Evolutionary conservation across 23 tunicate species (phyloP), one percentile per base, ranked within the genome.

Genomic region (Pegea sp.): DNA sequence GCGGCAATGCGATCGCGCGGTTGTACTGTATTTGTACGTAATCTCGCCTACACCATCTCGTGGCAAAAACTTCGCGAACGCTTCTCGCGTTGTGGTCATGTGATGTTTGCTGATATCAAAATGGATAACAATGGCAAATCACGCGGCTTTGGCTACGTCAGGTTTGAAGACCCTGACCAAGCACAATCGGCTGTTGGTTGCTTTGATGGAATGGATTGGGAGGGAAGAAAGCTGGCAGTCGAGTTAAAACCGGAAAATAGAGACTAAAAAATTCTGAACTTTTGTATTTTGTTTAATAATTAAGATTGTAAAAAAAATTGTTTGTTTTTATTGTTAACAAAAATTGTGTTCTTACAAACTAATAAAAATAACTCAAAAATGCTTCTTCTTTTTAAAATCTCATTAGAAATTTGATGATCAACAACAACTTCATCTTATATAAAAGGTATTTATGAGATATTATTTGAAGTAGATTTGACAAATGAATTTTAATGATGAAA

Each of bases 61-160:
- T 77, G 90, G 90, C 76, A 77, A 55, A 57, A 42, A 26, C 71
- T 77, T 0, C 24, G 66, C 19, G 90, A 77, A 3, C 63, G 53
- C 50, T 77, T 77, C 16, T 60, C 24, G 7, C 42, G 7, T 46
- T 5, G 32, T 68, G 93, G 93, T 30, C 64, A 54, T 22, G 93
- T 81, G 25, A 43, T 62, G 48, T 81, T 59, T 42, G 81, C 73
- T 24, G 81, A 72, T 3, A 72, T 81, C n/a, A 81, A 81, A 49
- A 67, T 30, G 44, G 93, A 72, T 30, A 62, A 81, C 30, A 38
- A 16, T 16, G 93, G 93, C 1, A 72, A 67, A 51, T 81, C 93
- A 3, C 59, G 71, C 30, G 93, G 93, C 5, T 72, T 54, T 29
- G 93, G 80, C 16, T 51, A 53, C 29, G 74, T 81, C 4, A 61